Conservation (phyloP, 2,797 vertebrate genomes). For the Capromys pilorides region DNA sequence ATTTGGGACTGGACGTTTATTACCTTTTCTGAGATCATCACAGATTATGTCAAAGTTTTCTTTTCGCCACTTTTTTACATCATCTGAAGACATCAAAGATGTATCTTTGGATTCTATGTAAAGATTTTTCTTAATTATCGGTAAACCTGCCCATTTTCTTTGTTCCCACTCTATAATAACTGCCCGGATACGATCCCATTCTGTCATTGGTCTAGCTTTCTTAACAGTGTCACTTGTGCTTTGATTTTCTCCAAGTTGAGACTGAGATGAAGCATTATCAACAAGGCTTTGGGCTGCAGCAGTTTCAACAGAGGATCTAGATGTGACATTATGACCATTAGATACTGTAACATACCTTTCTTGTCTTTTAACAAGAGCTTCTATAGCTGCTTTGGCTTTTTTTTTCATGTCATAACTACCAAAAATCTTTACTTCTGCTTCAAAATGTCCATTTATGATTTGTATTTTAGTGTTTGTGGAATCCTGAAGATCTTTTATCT, state of each 20-base stretch:
- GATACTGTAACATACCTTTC: neutral
- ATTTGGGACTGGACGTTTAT: conserved; percentile 89
- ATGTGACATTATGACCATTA: too few relatives aligned
- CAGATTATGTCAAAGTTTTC: conserved; percentile 93
- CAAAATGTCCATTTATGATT: conserved; percentile 86
- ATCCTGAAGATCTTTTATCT: neutral
- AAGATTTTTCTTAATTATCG: conserved; percentile 91
- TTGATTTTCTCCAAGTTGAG: accelerated
- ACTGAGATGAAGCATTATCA: neutral
- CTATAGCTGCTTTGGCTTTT: conserved; percentile 90
- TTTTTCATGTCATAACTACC: conserved; percentile 86
- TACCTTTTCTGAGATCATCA: conserved; percentile 90
- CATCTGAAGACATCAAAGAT: conserved; percentile 85
- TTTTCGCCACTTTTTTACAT: conserved; percentile 90
- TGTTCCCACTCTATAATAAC: accelerated
- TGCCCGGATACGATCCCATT: conserved; percentile 18
- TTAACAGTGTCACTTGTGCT: neutral
- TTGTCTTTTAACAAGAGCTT: conserved; percentile 82
- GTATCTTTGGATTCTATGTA: conserved; percentile 89
- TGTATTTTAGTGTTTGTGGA: conserved; percentile 70
- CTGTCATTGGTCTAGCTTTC: neutral
- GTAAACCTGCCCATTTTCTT: conserved; percentile 83
- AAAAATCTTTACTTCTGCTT: conserved; percentile 89
- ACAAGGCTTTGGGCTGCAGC: neutral
- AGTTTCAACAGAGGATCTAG: neutral